Percentiles rank a stretch among this genome's conserved stretches.
These are phyloP conservation scores for Villa cingulata DNA, from an alignment of 2,888 invertebrate genomes.

Conservation along the genomic window DNA sequence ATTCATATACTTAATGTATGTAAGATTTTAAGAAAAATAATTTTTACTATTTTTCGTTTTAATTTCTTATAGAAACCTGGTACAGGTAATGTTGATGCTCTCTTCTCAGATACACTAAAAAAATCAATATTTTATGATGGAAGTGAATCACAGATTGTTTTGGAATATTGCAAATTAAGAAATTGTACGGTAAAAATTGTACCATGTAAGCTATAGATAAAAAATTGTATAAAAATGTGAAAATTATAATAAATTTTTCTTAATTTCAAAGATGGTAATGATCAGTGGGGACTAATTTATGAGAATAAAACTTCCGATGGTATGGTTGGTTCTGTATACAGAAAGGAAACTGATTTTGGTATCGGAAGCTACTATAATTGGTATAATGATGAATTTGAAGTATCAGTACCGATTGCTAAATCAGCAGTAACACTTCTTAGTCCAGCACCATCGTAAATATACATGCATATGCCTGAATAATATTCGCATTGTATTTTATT, in stretches of 20 bases:
- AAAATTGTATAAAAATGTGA: neutral
- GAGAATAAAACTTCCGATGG: constrained; percentile 29
- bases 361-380: constrained; percentile 34
- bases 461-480: too few species aligned
- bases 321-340: constrained; percentile 28
- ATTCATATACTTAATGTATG: neutral
- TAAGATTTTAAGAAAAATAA: neutral
- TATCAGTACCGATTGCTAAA: constrained; percentile 27
- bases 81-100: constrained; percentile 25
- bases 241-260: neutral
- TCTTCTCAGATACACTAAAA: constrained; percentile 18
- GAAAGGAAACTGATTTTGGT: constrained; percentile 27
- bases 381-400: constrained; percentile 29
- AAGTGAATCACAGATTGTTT: constrained; percentile 26
- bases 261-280: constrained; percentile 23
- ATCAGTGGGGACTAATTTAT: constrained; percentile 29
- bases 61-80: constrained; percentile 20
- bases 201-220: constrained; percentile 23
- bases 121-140: constrained; percentile 24
- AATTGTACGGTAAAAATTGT: constrained; percentile 28
- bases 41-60: too few species aligned
- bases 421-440: constrained; percentile 29
- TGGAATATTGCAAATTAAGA: constrained; percentile 25
- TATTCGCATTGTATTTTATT: too few species aligned
- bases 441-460: constrained; percentile 28